These are phyloP conservation scores for Lutjanus argentimaculatus DNA, from an alignment of 2,797 vertebrate species.

Conservation along the genomic window DNA sequence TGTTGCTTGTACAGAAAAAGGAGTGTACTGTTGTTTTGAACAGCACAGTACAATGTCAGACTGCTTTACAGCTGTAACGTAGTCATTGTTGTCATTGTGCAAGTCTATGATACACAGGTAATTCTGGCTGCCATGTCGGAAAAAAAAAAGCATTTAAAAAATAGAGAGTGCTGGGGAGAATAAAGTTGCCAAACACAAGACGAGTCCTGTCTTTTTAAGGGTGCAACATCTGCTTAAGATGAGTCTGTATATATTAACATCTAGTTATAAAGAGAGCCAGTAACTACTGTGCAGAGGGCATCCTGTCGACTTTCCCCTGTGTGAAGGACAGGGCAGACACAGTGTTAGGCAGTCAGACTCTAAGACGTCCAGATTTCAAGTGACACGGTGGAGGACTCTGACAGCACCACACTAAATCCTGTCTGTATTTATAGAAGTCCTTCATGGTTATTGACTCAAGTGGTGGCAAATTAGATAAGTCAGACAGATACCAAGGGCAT, in stretches of 20 bases:
- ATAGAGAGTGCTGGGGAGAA: too few relatives aligned
- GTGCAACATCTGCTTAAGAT: background rate
- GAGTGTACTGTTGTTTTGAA: too few relatives aligned
- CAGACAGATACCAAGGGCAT: constrained; percentile 23
- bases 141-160: too few relatives aligned
- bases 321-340: constrained; percentile 28
- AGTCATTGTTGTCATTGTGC: too few relatives aligned
- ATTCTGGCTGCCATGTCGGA: too few relatives aligned
- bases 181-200: too few relatives aligned
- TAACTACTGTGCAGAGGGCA: background rate
- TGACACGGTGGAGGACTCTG: constrained; percentile 28
- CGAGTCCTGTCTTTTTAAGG: too few relatives aligned
- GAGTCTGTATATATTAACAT: background rate
- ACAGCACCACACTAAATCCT: constrained; percentile 47
- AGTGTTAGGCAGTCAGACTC: constrained; percentile 5
- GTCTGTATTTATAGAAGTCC: constrained; percentile 69
- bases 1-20: too few relatives aligned
- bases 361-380: constrained; percentile 54
- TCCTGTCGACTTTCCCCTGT: background rate
- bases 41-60: too few relatives aligned
- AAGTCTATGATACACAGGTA: too few relatives aligned
- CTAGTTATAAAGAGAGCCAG: background rate
- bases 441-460: constrained; percentile 16
- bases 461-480: constrained; percentile 39
- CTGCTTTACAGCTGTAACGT: too few relatives aligned